Percentiles rank a stretch among this genome's conserved stretches.
Conservation (phyloP, 1,140 invertebrate genomes). For the Euura saliciscinereae region DNA sequence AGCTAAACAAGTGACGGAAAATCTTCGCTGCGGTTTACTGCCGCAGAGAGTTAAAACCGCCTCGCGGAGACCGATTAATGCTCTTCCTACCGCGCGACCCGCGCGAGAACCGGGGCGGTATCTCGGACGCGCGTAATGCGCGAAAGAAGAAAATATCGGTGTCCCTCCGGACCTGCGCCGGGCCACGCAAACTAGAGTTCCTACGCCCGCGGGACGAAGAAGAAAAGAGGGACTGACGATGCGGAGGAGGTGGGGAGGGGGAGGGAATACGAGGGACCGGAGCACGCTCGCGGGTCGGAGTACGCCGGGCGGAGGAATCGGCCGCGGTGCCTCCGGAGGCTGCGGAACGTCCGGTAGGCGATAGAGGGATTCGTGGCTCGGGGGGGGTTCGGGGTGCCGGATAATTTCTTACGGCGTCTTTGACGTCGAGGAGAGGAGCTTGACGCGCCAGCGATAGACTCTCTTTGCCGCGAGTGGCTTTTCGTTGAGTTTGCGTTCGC, state of each 20-base stretch:
- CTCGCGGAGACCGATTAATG: too few species aligned
- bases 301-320: background rate
- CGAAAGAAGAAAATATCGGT: slow-evolving; percentile 37
- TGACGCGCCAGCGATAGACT: too few species aligned
- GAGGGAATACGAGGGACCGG: slow-evolving; percentile 6
- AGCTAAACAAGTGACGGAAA: slow-evolving; percentile 40
- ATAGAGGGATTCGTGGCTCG: too few species aligned
- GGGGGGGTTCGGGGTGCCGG: too few species aligned
- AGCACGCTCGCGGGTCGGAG: background rate
- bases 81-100: slow-evolving; percentile 44
- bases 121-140: slow-evolving; percentile 39
- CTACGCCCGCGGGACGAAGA: slow-evolving; percentile 37
- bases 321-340: slow-evolving; percentile 2
- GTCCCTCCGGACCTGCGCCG: slow-evolving; percentile 45
- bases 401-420: too few species aligned
- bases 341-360: background rate
- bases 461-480: too few species aligned
- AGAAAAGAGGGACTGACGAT: slow-evolving; percentile 23
- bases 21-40: slow-evolving; percentile 43
- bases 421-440: too few species aligned
- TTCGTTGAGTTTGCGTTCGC: too few species aligned
- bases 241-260: slow-evolving; percentile 12
- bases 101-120: slow-evolving; percentile 57
- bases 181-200: slow-evolving; percentile 55
- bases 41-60: slow-evolving; percentile 17